These are phyloP conservation scores for Elegia similella DNA, from an alignment of 2,888 invertebrate species.

Conservation along the genomic window DNA sequence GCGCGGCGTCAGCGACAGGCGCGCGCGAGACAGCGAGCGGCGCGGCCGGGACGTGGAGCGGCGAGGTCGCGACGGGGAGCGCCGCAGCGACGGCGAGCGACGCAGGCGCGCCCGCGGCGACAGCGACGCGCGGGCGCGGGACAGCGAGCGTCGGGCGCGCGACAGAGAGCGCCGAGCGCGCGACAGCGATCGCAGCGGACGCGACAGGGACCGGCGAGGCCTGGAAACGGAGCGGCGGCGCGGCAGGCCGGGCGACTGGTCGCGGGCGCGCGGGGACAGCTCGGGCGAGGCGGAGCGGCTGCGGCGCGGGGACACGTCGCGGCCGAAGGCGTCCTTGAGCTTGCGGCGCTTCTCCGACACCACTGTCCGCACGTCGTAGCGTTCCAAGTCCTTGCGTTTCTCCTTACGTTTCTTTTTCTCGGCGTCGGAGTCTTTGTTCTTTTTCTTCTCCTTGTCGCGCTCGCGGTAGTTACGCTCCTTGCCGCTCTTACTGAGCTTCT, in stretches of 20 bases:
- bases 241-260: slow-evolving; percentile 30
- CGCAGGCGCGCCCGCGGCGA: too few relatives aligned
- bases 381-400: slow-evolving; percentile 89
- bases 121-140: slow-evolving; percentile 23
- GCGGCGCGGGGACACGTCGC: slow-evolving; percentile 82
- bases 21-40: slow-evolving; percentile 31
- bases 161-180: slow-evolving; percentile 35
- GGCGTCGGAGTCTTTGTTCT: slow-evolving; percentile 68
- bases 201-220: slow-evolving; percentile 33
- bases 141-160: slow-evolving; percentile 29
- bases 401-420: slow-evolving; percentile 62
- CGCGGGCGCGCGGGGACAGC: slow-evolving; percentile 22
- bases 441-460: slow-evolving; percentile 61
- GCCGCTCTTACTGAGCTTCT: slow-evolving; percentile 89
- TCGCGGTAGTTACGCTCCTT: slow-evolving; percentile 91
- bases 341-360: slow-evolving; percentile 86
- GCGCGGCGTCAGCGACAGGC: slow-evolving; percentile 35
- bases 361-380: slow-evolving; percentile 91
- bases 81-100: slow-evolving; percentile 31
- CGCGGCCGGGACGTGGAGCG: slow-evolving; percentile 26
- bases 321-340: slow-evolving; percentile 89
- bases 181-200: slow-evolving; percentile 32
- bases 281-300: slow-evolving; percentile 27
- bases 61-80: slow-evolving; percentile 25
- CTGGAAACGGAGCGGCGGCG: slow-evolving; percentile 37